Evolutionary conservation across 2,888 invertebrate genomes (phyloP).

Genomic region (Eudemis profundana): DNA sequence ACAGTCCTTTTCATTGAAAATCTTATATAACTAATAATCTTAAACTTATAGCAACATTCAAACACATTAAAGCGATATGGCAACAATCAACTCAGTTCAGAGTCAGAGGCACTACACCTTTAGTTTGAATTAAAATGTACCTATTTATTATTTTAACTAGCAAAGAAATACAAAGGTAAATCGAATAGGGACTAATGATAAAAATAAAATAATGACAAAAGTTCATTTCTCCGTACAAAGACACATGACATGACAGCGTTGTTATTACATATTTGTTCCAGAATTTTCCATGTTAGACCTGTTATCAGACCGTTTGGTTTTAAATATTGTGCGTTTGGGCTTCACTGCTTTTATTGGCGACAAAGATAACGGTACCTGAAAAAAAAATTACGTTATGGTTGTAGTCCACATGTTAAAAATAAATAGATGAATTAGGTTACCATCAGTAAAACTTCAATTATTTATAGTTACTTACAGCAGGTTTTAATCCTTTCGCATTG

Average conservation of each 20-base stretch:
- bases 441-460: too few relatives aligned
- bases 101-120: neutral
- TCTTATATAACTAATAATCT: too few relatives aligned
- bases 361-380: slow-evolving; percentile 51
- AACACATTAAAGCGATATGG: too few relatives aligned
- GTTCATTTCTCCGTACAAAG: neutral
- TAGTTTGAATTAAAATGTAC: slow-evolving; percentile 7
- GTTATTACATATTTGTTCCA: slow-evolving; percentile 1
- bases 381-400: slow-evolving; percentile 32
- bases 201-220: neutral
- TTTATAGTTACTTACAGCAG: too few relatives aligned
- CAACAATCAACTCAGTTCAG: neutral
- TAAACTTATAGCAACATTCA: too few relatives aligned
- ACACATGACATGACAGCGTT: neutral
- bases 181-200: neutral
- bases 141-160: too few relatives aligned
- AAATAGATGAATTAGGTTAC: too few relatives aligned
- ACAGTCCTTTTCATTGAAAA: too few relatives aligned
- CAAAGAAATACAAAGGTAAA: neutral
- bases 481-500: neutral
- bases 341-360: slow-evolving; percentile 53
- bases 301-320: slow-evolving; percentile 52
- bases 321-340: slow-evolving; percentile 55
- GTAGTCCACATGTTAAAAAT: too few relatives aligned
- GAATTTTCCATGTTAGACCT: slow-evolving; percentile 49